These are phyloP conservation scores for Sphaeridia pumilis DNA, from an alignment of 2,888 invertebrate species.

Conservation along the genomic window DNA sequence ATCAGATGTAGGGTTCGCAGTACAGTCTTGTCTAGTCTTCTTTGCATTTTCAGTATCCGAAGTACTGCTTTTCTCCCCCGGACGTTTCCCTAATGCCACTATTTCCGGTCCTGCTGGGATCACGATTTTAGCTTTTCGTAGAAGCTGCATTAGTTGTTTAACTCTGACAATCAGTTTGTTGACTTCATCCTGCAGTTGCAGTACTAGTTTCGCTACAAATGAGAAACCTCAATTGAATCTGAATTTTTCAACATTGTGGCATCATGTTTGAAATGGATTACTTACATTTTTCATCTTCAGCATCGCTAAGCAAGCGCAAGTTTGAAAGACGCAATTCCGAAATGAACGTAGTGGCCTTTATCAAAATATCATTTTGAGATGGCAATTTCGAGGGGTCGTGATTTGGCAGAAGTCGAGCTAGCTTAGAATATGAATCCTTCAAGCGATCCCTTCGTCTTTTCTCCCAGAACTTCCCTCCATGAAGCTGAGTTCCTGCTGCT, in stretches of 20 bases:
- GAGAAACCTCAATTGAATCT: no score
- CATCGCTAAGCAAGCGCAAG: slow-evolving; percentile 28
- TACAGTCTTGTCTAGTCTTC: no score
- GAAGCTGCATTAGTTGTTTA: slow-evolving; percentile 30
- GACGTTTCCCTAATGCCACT: slow-evolving; percentile 23
- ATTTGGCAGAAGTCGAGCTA: slow-evolving; percentile 32
- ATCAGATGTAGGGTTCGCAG: no score
- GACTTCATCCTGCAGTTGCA: slow-evolving; percentile 34
- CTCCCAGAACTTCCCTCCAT: slow-evolving; percentile 34
- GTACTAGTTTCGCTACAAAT: slow-evolving; percentile 30
- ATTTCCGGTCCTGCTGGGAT: slow-evolving; percentile 34
- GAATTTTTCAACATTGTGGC: no score
- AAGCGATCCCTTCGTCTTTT: slow-evolving; percentile 26
- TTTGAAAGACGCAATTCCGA: slow-evolving; percentile 33
- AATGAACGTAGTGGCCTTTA: slow-evolving; percentile 29
- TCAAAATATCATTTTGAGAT: slow-evolving; percentile 32
- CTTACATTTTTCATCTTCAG: no score
- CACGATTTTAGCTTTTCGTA: slow-evolving; percentile 29
- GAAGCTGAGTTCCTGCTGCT: no score
- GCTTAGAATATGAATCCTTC: slow-evolving; percentile 32
- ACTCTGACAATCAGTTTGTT: slow-evolving; percentile 34
- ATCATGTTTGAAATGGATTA: no score
- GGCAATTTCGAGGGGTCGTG: slow-evolving; percentile 32
- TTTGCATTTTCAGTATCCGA: no score
- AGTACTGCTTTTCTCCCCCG: slow-evolving; percentile 26